Evolutionary conservation across 2,888 invertebrate genomes (phyloP).

Genomic region (Cheilosia vulpina): DNA sequence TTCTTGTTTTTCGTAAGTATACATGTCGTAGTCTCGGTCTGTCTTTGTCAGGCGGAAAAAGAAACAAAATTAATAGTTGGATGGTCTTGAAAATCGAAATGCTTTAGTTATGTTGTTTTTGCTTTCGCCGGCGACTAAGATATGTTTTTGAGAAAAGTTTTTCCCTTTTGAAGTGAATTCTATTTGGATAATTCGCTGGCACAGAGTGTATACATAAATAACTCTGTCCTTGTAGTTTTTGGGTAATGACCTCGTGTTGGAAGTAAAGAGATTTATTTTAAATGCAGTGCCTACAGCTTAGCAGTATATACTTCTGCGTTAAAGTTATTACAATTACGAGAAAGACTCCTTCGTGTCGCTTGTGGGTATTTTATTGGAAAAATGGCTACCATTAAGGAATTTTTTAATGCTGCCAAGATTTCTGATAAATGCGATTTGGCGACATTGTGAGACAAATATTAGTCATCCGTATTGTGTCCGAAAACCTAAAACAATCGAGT

Average conservation of each 20-base stretch:
- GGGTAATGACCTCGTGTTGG: constrained; percentile 8
- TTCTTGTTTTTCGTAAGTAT: not conserved
- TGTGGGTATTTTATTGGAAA: constrained; percentile 1
- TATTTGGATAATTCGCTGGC: constrained; percentile 17
- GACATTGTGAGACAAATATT: not conserved
- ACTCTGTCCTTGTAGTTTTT: constrained; percentile 13
- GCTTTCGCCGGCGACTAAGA: constrained; percentile 8
- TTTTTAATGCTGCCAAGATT: not conserved
- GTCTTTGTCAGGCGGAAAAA: not conserved
- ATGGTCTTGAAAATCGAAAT: constrained; percentile 17
- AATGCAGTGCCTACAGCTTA: not conserved
- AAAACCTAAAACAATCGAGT: not conserved
- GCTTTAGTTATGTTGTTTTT: constrained; percentile 9
- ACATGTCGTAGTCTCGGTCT: not conserved
- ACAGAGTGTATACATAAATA: not conserved
- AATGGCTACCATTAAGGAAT: not conserved
- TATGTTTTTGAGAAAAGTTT: constrained; percentile 6
- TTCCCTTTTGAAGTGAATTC: constrained; percentile 5
- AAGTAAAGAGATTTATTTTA: constrained; percentile 10
- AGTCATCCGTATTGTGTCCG: not conserved
- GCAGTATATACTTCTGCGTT: not conserved
- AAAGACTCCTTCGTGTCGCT: not conserved
- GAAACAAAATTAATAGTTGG: constrained; percentile 9
- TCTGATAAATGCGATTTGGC: not conserved
- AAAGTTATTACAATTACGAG: not conserved